Conservation (phyloP, 2,113 vertebrate species). For the Malurus elegans region DNA sequence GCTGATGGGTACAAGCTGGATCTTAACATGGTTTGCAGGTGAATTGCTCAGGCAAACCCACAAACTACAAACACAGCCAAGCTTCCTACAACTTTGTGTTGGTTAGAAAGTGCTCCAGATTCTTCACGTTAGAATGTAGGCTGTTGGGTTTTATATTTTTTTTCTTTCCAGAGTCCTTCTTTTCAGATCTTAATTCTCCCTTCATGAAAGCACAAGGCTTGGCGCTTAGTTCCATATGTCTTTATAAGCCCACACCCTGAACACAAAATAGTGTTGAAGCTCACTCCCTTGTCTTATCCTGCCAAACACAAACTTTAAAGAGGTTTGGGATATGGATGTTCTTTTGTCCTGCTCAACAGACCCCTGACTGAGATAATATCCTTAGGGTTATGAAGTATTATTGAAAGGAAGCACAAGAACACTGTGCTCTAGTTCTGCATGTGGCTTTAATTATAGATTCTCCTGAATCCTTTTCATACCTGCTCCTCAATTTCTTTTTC, state of each 20-base stretch:
- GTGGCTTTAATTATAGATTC: constrained; percentile 54
- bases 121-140: neutral
- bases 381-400: constrained; percentile 33
- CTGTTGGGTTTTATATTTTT: neutral
- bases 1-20: neutral
- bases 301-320: constrained; percentile 55
- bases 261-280: constrained; percentile 23
- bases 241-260: constrained; percentile 38
- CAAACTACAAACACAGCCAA: neutral
- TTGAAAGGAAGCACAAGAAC: constrained; percentile 44
- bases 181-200: neutral
- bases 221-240: neutral
- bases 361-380: constrained; percentile 55
- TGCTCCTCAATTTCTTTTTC: neutral
- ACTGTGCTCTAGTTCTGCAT: constrained; percentile 18
- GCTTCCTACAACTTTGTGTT: neutral
- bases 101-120: neutral
- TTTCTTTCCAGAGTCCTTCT: neutral
- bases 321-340: constrained; percentile 34
- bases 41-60: neutral
- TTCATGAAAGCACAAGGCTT: constrained; percentile 14
- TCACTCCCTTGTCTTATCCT: constrained; percentile 8
- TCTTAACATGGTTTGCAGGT: neutral
- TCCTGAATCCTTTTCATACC: constrained; percentile 38
- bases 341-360: constrained; percentile 42